These are phyloP conservation scores for Parnassius smintheus DNA, from an alignment of 2,888 invertebrate species.

Conservation along the genomic window DNA sequence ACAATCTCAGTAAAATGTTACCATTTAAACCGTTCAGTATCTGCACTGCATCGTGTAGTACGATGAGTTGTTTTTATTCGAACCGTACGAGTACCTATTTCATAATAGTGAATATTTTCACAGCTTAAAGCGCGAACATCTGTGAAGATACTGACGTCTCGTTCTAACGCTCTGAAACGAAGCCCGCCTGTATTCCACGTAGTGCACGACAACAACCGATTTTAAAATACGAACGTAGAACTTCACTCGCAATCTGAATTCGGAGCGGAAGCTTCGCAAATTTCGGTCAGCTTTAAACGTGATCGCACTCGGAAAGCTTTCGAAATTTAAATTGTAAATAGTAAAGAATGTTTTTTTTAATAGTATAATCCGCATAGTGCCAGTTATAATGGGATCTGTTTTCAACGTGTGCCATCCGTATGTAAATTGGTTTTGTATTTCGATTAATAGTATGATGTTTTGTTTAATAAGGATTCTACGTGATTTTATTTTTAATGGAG, in stretches of 20 bases:
- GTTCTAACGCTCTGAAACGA: slow-evolving; percentile 3
- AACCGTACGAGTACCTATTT: slow-evolving; percentile 6
- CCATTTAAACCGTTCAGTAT: too few species aligned
- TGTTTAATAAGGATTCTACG: neutral
- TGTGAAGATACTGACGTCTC: slow-evolving; percentile 9
- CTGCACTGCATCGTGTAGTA: too few species aligned
- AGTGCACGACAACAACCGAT: slow-evolving; percentile 25
- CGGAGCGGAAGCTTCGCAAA: slow-evolving; percentile 25
- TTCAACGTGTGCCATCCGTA: neutral
- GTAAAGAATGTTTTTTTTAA: slow-evolving; percentile 9
- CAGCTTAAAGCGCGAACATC: neutral
- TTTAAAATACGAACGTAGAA: slow-evolving; percentile 27
- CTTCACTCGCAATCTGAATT: slow-evolving; percentile 22
- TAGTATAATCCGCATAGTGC: slow-evolving; percentile 5
- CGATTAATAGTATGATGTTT: slow-evolving; percentile 1
- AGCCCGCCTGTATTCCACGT: slow-evolving; percentile 24
- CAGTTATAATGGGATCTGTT: slow-evolving; percentile 9
- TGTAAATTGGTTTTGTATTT: slow-evolving; percentile 7
- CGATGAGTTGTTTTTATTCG: neutral
- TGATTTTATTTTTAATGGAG: too few species aligned
- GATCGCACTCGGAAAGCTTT: slow-evolving; percentile 19
- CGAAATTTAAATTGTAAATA: slow-evolving; percentile 22
- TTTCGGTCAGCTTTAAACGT: slow-evolving; percentile 17
- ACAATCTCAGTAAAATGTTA: too few species aligned
- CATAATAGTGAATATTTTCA: slow-evolving; percentile 15